Evolutionary conservation across 1,140 invertebrate genomes (phyloP).

Genomic region (Drosophila azteca): DNA sequence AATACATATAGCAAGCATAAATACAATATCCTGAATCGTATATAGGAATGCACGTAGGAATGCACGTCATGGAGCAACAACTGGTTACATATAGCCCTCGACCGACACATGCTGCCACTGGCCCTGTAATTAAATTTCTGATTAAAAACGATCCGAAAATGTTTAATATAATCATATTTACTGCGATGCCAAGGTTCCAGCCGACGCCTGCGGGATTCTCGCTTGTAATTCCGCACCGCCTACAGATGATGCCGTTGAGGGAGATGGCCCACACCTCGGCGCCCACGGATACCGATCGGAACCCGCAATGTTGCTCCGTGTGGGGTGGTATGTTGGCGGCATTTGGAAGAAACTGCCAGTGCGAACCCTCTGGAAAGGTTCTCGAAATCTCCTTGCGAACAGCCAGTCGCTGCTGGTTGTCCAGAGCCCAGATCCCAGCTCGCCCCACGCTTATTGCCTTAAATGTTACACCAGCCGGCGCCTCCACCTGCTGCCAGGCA

Average conservation of each 20-base stretch:
- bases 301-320: slow-evolving; percentile 85
- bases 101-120: slow-evolving; percentile 80
- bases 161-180: slow-evolving; percentile 77
- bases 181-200: slow-evolving; percentile 90
- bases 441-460: slow-evolving; percentile 90
- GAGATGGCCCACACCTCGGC: slow-evolving; percentile 90
- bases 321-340: slow-evolving; percentile 86
- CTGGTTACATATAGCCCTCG: slow-evolving; percentile 68
- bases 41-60: slow-evolving; percentile 41
- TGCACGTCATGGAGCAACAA: slow-evolving; percentile 17
- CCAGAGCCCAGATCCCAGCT: slow-evolving; percentile 89
- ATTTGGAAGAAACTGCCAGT: slow-evolving; percentile 88
- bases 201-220: slow-evolving; percentile 89
- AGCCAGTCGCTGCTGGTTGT: slow-evolving; percentile 86
- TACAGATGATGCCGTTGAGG: slow-evolving; percentile 88
- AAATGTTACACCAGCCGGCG: slow-evolving; percentile 86
- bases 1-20: slow-evolving; percentile 13
- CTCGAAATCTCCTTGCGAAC: slow-evolving; percentile 88
- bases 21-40: slow-evolving; percentile 35
- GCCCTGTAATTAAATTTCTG: slow-evolving; percentile 54
- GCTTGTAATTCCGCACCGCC: slow-evolving; percentile 88
- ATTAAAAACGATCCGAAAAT: background rate
- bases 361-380: slow-evolving; percentile 89
- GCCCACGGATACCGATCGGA: slow-evolving; percentile 88
- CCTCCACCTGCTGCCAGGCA: slow-evolving; percentile 77